Base-by-base conservation (phyloP, 2,888 invertebrate species). In the Sthenelais limicola region DNA sequence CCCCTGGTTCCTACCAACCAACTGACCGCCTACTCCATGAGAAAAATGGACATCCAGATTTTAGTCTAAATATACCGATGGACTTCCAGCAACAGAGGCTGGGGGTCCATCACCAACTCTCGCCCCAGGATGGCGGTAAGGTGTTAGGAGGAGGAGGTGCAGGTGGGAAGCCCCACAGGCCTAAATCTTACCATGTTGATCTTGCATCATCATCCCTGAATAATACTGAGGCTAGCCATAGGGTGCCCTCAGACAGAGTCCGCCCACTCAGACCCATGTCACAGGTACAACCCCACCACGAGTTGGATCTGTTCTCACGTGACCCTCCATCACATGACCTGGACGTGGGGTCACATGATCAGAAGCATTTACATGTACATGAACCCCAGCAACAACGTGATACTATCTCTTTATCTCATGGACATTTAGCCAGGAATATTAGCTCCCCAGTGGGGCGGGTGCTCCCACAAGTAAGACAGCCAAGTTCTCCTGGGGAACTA, bases 31-130 rank as follows among this genome's bases (percentile, higher is more conserved):
- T 26, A 1, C 43, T 18, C 9, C 12, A 43, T 18, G 43, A 12
- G 12, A 28, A 62, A 21, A 38, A 15, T 18, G 62, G 38, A 3
- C 62, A 18, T 12, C 21, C 21, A 12, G 62, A 62, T 24, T 62
- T 62, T n/a, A 62, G 38, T 24, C 62, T 62, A 7, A 62, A 35
- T 24, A 62, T 62, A 2, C 62, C 62, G 1, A 43, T 62, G 35
- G 62, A 62, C 3, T 62, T 62, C 38, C 62, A 62, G 62, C 62
- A 62, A 28, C 62, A 62, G 62, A 3, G 62, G 3, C 62, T 62
- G 21, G 62, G 62, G 12, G 30, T 33, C 30, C 56, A 56, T 32
- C 56, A n/a, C 3, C 43, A 43, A 12, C n/a, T n/a, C n/a, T 18
- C 43, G 9, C 43, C 43, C 43, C 43, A 43, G 9, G 43, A 43